Conservation (phyloP, 2,113 vertebrate species). For the Gymnobelideus leadbeateri region DNA sequence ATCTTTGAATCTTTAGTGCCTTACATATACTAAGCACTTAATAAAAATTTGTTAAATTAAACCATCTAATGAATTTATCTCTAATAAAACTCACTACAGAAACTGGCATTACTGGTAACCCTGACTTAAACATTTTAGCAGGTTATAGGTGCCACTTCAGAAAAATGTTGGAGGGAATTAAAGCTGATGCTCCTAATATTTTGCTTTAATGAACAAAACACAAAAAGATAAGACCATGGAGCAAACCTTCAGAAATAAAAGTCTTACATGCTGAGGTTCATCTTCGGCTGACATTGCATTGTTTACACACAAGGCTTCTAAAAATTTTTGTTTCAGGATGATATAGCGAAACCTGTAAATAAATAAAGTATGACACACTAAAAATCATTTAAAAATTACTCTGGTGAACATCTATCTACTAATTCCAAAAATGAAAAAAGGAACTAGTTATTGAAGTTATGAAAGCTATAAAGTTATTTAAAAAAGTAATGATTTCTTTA, state of each 20-base stretch:
- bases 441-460: conserved; percentile 40
- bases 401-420: not conserved
- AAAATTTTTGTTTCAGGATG: conserved; percentile 96
- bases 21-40: not conserved
- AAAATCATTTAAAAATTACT: conserved; percentile 42
- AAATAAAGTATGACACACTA: conserved; percentile 59
- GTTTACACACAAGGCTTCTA: conserved; percentile 98
- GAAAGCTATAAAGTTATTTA: not conserved
- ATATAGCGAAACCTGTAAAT: conserved; percentile 95
- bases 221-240: conserved; percentile 76
- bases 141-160: not conserved
- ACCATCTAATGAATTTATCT: not conserved
- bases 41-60: not conserved
- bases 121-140: conserved; percentile 9
- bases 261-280: conserved; percentile 95
- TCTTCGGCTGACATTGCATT: conserved; percentile 97
- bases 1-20: not conserved
- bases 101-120: conserved; percentile 8
- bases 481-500: no score
- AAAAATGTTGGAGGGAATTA: conserved; percentile 26
- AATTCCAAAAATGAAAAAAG: not conserved
- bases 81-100: not conserved
- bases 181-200: conserved; percentile 23
- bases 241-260: conserved; percentile 80
- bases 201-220: conserved; percentile 52